Conservation (phyloP, 2,113 vertebrate species). For the Corydoras maculifer region DNA sequence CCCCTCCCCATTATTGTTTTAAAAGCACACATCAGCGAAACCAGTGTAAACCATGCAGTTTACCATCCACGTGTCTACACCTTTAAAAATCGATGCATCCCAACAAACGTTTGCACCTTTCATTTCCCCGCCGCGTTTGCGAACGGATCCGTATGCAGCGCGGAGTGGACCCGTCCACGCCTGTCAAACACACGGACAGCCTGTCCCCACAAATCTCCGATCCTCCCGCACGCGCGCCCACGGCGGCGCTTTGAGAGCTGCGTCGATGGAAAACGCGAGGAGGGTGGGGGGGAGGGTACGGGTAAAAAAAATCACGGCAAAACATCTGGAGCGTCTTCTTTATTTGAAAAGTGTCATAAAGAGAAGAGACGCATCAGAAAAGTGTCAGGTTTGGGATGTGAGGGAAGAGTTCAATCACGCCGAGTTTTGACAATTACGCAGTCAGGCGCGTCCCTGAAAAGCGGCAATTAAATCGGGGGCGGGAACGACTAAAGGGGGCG, state of each 20-base stretch:
- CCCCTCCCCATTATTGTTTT: too few relatives aligned
- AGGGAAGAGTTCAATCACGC: conserved; percentile 51
- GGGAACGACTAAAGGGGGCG: conserved; percentile 40
- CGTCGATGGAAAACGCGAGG: neutral
- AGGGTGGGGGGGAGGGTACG: conserved; percentile 8
- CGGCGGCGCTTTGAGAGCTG: neutral
- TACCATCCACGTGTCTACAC: too few relatives aligned
- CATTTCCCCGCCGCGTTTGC: neutral
- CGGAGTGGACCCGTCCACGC: conserved; percentile 40
- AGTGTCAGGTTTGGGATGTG: conserved; percentile 46
- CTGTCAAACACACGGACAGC: conserved; percentile 45
- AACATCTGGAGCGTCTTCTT: conserved; percentile 55
- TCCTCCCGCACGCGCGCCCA: conserved; percentile 17
- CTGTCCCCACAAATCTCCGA: conserved; percentile 43
- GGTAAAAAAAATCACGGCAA: conserved; percentile 40
- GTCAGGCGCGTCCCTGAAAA: conserved; percentile 56
- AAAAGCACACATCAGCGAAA: too few relatives aligned
- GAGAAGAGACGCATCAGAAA: conserved; percentile 36
- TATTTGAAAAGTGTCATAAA: conserved; percentile 49
- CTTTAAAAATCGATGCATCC: too few relatives aligned
- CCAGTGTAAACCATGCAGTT: too few relatives aligned
- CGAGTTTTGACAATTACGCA: conserved; percentile 47
- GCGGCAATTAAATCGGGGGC: conserved; percentile 66
- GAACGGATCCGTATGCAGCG: conserved; percentile 27
- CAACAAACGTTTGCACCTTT: conserved; percentile 4